Base-by-base conservation (phyloP, 2,888 invertebrate species). In the Tipula unca region DNA sequence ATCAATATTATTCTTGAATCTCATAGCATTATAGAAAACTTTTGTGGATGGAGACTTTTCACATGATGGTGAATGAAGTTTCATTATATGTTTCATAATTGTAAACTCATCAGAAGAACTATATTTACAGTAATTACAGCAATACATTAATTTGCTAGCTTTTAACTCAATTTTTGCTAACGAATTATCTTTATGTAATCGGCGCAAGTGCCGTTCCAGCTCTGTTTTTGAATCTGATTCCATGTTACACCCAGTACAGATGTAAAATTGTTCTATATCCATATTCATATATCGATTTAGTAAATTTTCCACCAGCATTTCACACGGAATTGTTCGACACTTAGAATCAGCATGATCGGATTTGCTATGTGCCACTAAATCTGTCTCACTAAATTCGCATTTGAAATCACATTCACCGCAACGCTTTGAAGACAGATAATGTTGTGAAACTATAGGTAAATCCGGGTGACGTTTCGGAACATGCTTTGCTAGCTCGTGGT, bases 341-440 rank as follows among this genome's bases (percentile, higher is more conserved):
- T 29, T 85, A 4, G 48, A 5, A n/a, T 29, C 29, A 32, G 29
- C 54, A 54, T 85, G 48, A n/a, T 48, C 29, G 1, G n/a, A 29
- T 85, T 48, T 14, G 32, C 54, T 54, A 48, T 85, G 85, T 0
- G 32, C 54, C 29, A 25, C 17, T 17, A 85, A 29, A 48, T 85
- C 17, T 3, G 48, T 29, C n/a, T 29, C 29, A 54, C 54, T 48
- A 14, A 39, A 25, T 85, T 36, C 14, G 29, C 42, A 39, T 13
- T 39, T 42, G 36, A 48, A 85, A 5, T 85, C 39, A 29, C 85
- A 85, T 48, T 85, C 85, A 20, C 85, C 85, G n/a, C 85, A 83
- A 32, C 32, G 83, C 17, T 35, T 29, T 83, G 83, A 32, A 10
- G 20, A 20, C 13, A 69, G 3, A 69, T 10, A 69, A 69, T 69